Evolutionary conservation across 2,113 vertebrate species (phyloP), one percentile per base, ranked within the genome.

Genomic region (Peromyscus leucopus): DNA sequence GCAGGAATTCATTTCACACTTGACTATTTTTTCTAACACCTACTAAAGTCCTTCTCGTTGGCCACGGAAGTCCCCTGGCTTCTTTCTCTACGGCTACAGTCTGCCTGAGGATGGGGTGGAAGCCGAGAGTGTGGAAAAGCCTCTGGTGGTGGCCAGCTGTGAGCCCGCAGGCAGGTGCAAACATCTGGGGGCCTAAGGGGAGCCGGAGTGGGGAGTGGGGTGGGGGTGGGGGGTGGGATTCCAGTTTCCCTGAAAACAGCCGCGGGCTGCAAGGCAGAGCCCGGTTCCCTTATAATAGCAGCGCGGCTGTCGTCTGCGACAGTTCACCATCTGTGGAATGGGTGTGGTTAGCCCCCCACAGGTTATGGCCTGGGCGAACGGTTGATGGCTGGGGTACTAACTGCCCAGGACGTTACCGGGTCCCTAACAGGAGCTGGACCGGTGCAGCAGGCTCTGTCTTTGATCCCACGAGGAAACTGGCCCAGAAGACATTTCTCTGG

Each of bases 1-100:
- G 96, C 95, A 97, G 97, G 96, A 98, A 98, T 98, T 98, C 95
- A 97, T 98, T 98, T 98, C 98, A 98, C 97, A 98, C 98, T 98
- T 97, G 97, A 97, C 95, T 97, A 96, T 98, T 98, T 98, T 98
- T 98, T 98, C 97, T 98, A 98, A 98, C 97, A 98, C 97, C 96
- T 98, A 98, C 97, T 98, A 98, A 97, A 96, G 97, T 97, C 98
- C 98, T 98, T 98, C 92, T 94, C 91, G 92, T 97, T 97, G 98
- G 97, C 90, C 96, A 96, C 90, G 79, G 79, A 91, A 97, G 97
- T 97, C 85, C 85, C 42, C 12, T 91, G 48, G 67, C 67, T 42
- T 55, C 63, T 90, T 42, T 55, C 63, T 90, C n/a, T 12, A 8
- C 84, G 42, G 74, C 92, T n/a, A n/a, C 48, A 63, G 39, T 95